Percentiles rank a stretch among this genome's conserved stretches.
These are phyloP conservation scores for Sylvilagus bachmani DNA, from an alignment of 2,113 vertebrate species.

Conservation along the genomic window DNA sequence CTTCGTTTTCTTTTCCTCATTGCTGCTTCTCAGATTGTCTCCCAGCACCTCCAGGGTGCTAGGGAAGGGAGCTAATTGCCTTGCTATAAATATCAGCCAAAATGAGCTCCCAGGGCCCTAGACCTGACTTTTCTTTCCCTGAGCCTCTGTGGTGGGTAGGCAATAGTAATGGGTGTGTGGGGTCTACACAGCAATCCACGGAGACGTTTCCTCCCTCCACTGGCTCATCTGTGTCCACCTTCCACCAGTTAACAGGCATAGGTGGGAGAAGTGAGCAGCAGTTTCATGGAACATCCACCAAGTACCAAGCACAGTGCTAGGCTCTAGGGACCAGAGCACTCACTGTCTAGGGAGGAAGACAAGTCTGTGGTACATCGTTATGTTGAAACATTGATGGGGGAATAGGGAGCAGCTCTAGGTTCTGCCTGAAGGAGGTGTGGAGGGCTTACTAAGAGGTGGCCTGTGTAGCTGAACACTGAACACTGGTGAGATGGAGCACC, in stretches of 20 bases:
- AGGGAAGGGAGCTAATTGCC: slow-evolving; percentile 68
- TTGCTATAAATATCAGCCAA: slow-evolving; percentile 77
- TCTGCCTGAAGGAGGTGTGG: background rate
- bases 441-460: background rate
- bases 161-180: background rate
- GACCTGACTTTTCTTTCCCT: slow-evolving; percentile 50
- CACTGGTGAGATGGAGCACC: background rate
- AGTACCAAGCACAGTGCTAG: slow-evolving; percentile 17
- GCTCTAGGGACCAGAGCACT: slow-evolving; percentile 6
- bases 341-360: background rate
- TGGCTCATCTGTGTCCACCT: background rate
- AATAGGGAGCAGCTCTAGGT: background rate
- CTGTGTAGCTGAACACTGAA: background rate
- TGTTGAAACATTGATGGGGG: background rate
- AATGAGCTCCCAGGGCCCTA: slow-evolving; percentile 46
- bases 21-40: slow-evolving; percentile 50
- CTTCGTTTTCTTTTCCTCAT: slow-evolving; percentile 37
- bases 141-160: background rate
- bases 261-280: background rate
- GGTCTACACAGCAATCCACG: background rate
- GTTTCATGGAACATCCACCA: background rate
- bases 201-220: background rate
- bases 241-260: background rate
- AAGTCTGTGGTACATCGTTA: background rate
- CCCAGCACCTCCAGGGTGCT: slow-evolving; percentile 53